Evolutionary conservation across 2,113 vertebrate genomes (phyloP).

Genomic region (Dicentrarchus labrax): DNA sequence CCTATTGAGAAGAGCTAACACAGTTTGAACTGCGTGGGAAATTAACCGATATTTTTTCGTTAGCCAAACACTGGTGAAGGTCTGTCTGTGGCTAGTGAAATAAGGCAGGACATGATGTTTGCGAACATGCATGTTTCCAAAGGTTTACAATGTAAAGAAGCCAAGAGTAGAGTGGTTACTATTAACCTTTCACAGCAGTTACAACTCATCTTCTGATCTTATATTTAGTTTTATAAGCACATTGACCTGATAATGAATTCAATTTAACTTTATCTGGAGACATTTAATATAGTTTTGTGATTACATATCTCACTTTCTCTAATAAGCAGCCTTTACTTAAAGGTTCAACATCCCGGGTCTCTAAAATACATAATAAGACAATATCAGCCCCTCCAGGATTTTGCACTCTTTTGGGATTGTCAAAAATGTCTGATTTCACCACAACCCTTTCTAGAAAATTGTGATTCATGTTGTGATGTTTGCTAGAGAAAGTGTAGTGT

Average conservation of each 20-base stretch:
- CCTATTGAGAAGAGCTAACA: not conserved
- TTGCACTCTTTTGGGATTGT: too few species aligned
- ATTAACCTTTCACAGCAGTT: not conserved
- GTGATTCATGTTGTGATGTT: too few species aligned
- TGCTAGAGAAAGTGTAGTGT: too few species aligned
- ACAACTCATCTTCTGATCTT: not conserved
- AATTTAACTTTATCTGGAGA: too few species aligned
- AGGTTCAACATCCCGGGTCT: too few species aligned
- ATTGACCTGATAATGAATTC: too few species aligned
- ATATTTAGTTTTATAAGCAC: too few species aligned
- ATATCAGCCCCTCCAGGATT: too few species aligned
- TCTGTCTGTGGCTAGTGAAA: not conserved
- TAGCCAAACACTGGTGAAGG: not conserved
- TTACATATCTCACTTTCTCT: not conserved
- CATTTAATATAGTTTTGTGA: too few species aligned
- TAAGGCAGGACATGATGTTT: not conserved
- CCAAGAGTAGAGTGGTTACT: not conserved
- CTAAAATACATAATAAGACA: too few species aligned
- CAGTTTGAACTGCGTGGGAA: slow-evolving; percentile 51
- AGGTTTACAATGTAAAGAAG: not conserved
- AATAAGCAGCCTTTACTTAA: not conserved
- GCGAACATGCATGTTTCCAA: not conserved
- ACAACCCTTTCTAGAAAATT: too few species aligned
- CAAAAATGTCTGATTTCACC: too few species aligned
- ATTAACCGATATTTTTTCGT: not conserved